These are phyloP conservation scores for Andrena bicolor DNA, from an alignment of 2,888 invertebrate genomes.

Conservation along the genomic window DNA sequence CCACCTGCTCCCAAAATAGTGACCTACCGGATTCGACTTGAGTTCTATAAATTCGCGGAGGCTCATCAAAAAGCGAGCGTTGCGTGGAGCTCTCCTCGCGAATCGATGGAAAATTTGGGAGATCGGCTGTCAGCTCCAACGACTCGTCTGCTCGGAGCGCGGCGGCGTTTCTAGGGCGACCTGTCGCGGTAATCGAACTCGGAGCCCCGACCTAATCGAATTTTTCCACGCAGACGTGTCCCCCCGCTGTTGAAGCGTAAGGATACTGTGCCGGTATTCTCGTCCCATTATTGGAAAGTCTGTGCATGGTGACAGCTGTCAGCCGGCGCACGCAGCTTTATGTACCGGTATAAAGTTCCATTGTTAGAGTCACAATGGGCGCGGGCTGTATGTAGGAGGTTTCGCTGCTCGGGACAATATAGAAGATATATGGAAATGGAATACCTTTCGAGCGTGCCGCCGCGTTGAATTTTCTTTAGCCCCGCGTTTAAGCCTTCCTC, in stretches of 20 bases:
- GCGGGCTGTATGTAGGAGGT: conserved; percentile 37
- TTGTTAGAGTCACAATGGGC: conserved; percentile 58
- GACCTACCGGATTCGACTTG: no score
- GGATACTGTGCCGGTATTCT: conserved; percentile 8
- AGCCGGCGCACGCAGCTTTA: conserved; percentile 48
- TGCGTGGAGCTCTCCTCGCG: no score
- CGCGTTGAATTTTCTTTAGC: conserved; percentile 14
- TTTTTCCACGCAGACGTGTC: conserved; percentile 9
- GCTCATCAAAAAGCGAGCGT: no score
- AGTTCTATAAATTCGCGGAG: no score
- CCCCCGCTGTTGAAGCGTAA: not conserved
- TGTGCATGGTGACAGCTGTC: conserved; percentile 61
- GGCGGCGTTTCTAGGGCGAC: not conserved
- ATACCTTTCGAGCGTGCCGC: conserved; percentile 16
- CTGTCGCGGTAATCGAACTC: not conserved
- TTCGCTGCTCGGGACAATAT: conserved; percentile 47
- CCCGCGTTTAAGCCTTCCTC: not conserved
- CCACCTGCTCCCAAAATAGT: no score
- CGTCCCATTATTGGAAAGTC: conserved; percentile 56
- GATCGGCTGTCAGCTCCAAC: not conserved
- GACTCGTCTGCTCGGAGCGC: not conserved
- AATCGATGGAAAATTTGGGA: no score
- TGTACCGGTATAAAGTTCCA: conserved; percentile 54
- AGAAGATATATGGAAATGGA: conserved; percentile 47
- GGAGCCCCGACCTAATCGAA: conserved; percentile 27